Percentiles rank a stretch among this genome's conserved stretches.
Evolutionary conservation across 2,888 invertebrate genomes (phyloP).

Genomic region (Laspeyria flexula): DNA sequence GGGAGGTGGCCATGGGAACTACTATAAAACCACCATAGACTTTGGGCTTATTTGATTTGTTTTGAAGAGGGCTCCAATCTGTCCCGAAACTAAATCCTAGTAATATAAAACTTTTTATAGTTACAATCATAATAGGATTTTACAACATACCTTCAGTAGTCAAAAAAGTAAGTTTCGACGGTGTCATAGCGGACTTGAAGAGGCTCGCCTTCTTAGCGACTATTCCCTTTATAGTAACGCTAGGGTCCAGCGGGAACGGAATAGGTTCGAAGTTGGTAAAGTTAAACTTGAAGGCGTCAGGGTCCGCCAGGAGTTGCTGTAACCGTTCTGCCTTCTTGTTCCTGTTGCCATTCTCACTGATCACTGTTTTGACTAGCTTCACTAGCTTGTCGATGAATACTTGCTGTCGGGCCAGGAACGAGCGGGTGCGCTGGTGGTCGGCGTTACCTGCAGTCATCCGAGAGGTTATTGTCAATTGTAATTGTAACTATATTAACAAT

Average conservation of each 20-base stretch:
- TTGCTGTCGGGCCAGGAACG: constrained; percentile 93
- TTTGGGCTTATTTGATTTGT: no score
- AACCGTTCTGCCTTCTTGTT: constrained; percentile 96
- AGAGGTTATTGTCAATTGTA: no score
- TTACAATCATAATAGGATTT: no score
- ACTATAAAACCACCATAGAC: no score
- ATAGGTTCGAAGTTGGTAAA: constrained; percentile 96
- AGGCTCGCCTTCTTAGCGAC: constrained; percentile 95
- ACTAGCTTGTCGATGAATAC: constrained; percentile 96
- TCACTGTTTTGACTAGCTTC: constrained; percentile 93
- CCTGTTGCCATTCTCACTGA: constrained; percentile 95
- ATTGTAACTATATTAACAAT: no score
- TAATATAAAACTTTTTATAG: no score
- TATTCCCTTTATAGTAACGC: constrained; percentile 94
- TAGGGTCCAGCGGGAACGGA: constrained; percentile 98
- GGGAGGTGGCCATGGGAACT: no score
- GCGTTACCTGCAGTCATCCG: constrained; percentile 79
- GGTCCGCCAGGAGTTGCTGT: constrained; percentile 92
- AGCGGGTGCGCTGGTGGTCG: constrained; percentile 90
- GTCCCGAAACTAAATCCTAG: no score
- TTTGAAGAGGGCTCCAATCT: no score
- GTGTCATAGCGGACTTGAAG: constrained; percentile 99
- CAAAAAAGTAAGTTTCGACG: constrained; percentile 94
- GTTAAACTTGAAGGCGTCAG: constrained; percentile 93
- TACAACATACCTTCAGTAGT: constrained; percentile 90